Percentiles rank a stretch among this genome's conserved stretches.
Evolutionary conservation across 2,797 vertebrate genomes (phyloP).

Genomic region (Lagorchestes hirsutus): DNA sequence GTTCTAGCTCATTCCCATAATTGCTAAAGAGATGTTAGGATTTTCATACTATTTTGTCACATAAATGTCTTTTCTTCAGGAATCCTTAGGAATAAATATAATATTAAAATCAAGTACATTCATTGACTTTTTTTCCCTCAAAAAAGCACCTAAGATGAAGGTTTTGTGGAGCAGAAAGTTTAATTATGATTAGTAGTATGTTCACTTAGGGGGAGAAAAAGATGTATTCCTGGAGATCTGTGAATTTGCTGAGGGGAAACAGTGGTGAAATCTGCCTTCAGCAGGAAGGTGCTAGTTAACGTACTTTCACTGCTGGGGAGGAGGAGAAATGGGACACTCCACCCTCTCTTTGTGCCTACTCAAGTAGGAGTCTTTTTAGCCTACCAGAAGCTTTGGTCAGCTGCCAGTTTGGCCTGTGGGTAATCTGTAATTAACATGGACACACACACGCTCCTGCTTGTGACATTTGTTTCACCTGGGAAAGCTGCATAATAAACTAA

Average conservation of each 20-base stretch:
- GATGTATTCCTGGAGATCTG: slow-evolving; percentile 52
- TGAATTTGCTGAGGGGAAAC: slow-evolving; percentile 62
- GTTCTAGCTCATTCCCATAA: slow-evolving; percentile 20
- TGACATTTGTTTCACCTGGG: slow-evolving; percentile 78
- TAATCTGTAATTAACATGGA: slow-evolving; percentile 74
- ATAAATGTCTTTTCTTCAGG: slow-evolving; percentile 42
- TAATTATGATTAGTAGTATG: slow-evolving; percentile 40
- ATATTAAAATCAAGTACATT: slow-evolving; percentile 56
- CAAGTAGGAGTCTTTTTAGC: slow-evolving; percentile 64
- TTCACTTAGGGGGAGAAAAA: not conserved
- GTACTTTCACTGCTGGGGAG: slow-evolving; percentile 45
- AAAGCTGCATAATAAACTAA: slow-evolving; percentile 78
- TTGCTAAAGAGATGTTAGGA: not conserved
- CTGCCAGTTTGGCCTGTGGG: slow-evolving; percentile 74
- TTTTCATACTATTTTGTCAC: slow-evolving; percentile 39
- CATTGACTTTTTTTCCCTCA: slow-evolving; percentile 46
- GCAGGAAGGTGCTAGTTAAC: slow-evolving; percentile 32
- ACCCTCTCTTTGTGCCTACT: slow-evolving; percentile 12
- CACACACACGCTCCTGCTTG: slow-evolving; percentile 54
- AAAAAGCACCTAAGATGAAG: slow-evolving; percentile 49
- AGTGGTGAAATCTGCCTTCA: slow-evolving; percentile 11
- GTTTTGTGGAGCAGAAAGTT: slow-evolving; percentile 44
- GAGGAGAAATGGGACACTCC: slow-evolving; percentile 55
- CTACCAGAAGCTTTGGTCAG: slow-evolving; percentile 67
- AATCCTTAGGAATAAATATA: slow-evolving; percentile 17